Base-by-base conservation (phyloP, 2,888 invertebrate genomes). In the Drosophila kanekoi region DNA sequence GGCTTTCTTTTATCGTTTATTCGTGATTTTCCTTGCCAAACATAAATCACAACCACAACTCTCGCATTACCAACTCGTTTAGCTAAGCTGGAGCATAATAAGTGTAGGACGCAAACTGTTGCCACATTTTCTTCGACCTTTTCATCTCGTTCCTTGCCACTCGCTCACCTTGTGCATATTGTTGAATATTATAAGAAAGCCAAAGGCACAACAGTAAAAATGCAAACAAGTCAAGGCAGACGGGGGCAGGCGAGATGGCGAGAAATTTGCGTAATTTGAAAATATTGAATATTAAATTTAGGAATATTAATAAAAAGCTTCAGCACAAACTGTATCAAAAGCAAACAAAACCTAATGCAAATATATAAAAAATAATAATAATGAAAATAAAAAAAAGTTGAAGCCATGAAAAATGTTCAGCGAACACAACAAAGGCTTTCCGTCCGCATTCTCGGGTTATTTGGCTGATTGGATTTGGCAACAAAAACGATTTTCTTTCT, bases 231-330 rank as follows among this genome's bases (percentile, higher is more conserved):
- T 20, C 18, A 28, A 35, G 16, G 14, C 13, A 41, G 16, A 35
- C 10, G 33, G 35, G 9, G 37, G 45, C 44, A 43, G 13, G n/a
- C 28, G 54, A 59, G 68, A 69, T 71, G 41, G 51, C 47, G 18
- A 47, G 68, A 83, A 88, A 82, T 88, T 88, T 68, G 64, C 69
- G 77, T 79, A 86, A 82, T 88, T 82, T 72, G 54, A 77, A 77
- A 80, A 83, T 86, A 86, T 88, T 85, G 80, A 86, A 88, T 86
- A 79, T 88, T 64, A 75, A 70, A 76, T 72, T 86, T 40, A 65
- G 68, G 57, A 64, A 74, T 74, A 67, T 77, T 81, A 79, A 75
- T 81, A 72, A 75, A 77, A 78, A 14, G 54, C 8, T 57, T 58
- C 51, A 33, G 61, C 49, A 35, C 23, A 66, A 61, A 41, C 62